Base-by-base conservation (phyloP, 2,888 invertebrate species). In the Ichneumoninae sp. region DNA sequence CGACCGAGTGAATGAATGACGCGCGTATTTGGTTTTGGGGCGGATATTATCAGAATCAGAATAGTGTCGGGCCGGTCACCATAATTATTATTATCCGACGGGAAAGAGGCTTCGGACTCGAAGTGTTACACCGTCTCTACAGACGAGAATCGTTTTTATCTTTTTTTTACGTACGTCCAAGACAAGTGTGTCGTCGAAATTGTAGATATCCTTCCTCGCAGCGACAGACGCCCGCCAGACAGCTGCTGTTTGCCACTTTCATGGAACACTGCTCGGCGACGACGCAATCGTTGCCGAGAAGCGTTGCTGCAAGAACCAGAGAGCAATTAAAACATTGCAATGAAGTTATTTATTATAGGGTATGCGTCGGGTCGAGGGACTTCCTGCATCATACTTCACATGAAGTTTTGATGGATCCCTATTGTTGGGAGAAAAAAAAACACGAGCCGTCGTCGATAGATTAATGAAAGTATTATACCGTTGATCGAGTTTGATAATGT, bases 191-290 rank as follows among this genome's bases (percentile, higher is more conserved):
- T 92, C 97, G 96, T 91, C 98, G 95, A 94, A 97, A 98, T 93
- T 97, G 97, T 86, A 98, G 95, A 94, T 96, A 97, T 88, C 97
- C 97, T 90, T 97, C 96, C 82, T 96, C 96, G 94, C 98, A 98
- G 62, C 97, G 96, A 92, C 98, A 98, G 69, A 96, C 96, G 52
- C 97, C 97, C 82, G 97, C 97, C 89, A 97, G 94, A 90, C 98
- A 98, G 87, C 96, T 96, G 93, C 98, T 98, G 94, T 97, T 97
- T 22, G 97, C 97, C 77, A 98, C 98, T 94, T 97, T 97, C 94
- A 97, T 94, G 33, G 97, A 96, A 92, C 98, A 98, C 93, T 98
- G 98, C 90, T 97, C 97, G 82, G 97, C 96, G 71, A 97, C 96
- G 86, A 96, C 91, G 93, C 98, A 98, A 91, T 97, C 97, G 90